These are phyloP conservation scores for Chloroceryle amazona DNA, from an alignment of 2,797 vertebrate genomes.

Conservation along the genomic window DNA sequence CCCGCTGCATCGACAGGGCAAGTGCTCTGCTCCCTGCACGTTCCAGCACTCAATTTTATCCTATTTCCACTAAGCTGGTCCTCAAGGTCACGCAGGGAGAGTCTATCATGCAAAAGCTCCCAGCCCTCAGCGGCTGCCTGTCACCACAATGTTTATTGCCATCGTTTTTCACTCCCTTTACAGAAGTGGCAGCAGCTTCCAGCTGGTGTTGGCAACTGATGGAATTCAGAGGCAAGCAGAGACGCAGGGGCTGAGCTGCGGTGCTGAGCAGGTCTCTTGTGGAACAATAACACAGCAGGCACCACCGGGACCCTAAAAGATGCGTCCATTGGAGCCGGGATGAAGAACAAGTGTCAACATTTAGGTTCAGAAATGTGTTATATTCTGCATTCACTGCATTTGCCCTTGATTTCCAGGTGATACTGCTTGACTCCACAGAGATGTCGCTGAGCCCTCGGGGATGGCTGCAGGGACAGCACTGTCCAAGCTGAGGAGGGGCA, in stretches of 20 bases:
- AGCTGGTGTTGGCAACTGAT: no score
- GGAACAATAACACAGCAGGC: not conserved
- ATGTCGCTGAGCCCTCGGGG: accelerated
- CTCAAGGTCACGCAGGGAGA: not conserved
- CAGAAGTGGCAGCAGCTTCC: not conserved
- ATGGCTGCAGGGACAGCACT: not conserved
- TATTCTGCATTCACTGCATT: no score
- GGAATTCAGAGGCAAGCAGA: not conserved
- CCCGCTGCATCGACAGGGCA: accelerated
- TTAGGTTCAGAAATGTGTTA: not conserved
- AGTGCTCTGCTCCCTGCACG: accelerated
- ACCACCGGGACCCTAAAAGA: no score
- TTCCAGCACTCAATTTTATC: not conserved
- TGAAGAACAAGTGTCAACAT: accelerated
- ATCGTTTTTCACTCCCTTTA: not conserved
- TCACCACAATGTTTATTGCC: accelerated
- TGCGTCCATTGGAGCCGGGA: accelerated
- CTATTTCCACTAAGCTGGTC: not conserved
- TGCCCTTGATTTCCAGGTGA: not conserved
- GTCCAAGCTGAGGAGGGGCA: not conserved
- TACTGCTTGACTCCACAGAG: not conserved
- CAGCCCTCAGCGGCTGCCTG: accelerated
- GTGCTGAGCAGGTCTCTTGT: not conserved
- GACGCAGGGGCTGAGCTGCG: accelerated
- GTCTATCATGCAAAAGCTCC: not conserved